These are phyloP conservation scores for Cenopis cana DNA, from an alignment of 2,888 invertebrate species.

Conservation along the genomic window DNA sequence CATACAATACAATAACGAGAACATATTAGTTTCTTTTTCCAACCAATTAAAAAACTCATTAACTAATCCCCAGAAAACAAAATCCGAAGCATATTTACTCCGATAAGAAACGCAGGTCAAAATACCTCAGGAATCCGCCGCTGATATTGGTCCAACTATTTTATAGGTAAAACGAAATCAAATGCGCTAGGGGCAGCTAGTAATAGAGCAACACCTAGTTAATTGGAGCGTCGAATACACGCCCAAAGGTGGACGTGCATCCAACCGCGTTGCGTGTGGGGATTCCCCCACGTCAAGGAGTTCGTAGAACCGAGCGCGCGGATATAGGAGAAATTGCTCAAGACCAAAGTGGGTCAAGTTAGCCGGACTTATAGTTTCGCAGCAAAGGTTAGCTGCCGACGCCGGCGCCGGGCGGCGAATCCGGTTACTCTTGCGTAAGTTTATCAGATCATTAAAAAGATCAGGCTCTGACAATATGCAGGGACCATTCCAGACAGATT, in stretches of 20 bases:
- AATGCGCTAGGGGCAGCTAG: background rate
- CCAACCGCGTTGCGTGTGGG: slow-evolving; percentile 57
- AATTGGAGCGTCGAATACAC: background rate
- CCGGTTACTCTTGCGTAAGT: slow-evolving; percentile 81
- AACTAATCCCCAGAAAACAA: background rate
- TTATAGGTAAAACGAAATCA: background rate
- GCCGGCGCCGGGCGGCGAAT: slow-evolving; percentile 64
- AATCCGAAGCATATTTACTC: no score
- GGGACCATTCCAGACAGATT: slow-evolving; percentile 25
- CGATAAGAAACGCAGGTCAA: background rate
- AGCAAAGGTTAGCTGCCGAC: slow-evolving; percentile 75
- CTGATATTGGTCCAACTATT: background rate
- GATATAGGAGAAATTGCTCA: slow-evolving; percentile 79
- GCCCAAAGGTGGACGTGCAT: slow-evolving; percentile 26
- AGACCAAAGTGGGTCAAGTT: slow-evolving; percentile 81
- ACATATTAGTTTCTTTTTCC: background rate
- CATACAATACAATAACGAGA: background rate
- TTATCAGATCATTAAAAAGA: slow-evolving; percentile 76
- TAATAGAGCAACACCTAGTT: background rate
- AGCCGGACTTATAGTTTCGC: slow-evolving; percentile 82
- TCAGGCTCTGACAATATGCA: slow-evolving; percentile 50
- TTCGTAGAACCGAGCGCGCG: slow-evolving; percentile 74
- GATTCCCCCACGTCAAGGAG: slow-evolving; percentile 71
- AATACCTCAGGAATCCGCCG: background rate
- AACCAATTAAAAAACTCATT: background rate